Conservation (phyloP, 1,140 invertebrate species). For the Macrobrachium nipponense region DNA sequence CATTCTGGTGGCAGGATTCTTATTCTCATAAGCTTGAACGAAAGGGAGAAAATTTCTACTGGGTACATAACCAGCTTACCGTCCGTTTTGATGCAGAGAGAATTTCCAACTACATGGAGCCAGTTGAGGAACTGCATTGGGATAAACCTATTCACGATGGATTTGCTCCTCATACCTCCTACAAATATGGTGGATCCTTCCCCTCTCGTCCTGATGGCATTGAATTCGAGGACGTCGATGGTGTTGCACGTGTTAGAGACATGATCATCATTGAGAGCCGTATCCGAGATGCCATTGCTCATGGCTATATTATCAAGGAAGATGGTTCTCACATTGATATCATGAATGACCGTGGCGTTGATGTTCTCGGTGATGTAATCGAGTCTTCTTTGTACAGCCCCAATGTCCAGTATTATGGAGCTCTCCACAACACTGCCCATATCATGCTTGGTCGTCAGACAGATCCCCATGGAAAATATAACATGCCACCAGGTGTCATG, state of each 20-base stretch:
- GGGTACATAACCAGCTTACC: not conserved
- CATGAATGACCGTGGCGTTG: not conserved
- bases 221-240: not conserved
- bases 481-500: slow-evolving; percentile 9
- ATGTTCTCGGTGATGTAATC: not conserved
- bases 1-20: slow-evolving; percentile 65
- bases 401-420: not conserved
- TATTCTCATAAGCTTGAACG: too few relatives aligned
- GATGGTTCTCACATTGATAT: slow-evolving; percentile 4
- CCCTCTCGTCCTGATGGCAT: not conserved
- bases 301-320: not conserved
- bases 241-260: not conserved
- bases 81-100: not conserved
- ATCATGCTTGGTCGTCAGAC: not conserved
- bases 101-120: slow-evolving; percentile 12
- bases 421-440: not conserved
- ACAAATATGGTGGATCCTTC: not conserved
- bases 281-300: not conserved
- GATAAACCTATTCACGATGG: not conserved
- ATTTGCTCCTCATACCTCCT: not conserved
- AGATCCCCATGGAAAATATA: slow-evolving; percentile 5
- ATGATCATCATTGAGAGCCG: not conserved
- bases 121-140: not conserved
- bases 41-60: not conserved
- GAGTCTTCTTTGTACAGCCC: not conserved